These are phyloP conservation scores for Pomatorhinus ruficollis DNA, from an alignment of 2,113 vertebrate genomes.

Conservation along the genomic window DNA sequence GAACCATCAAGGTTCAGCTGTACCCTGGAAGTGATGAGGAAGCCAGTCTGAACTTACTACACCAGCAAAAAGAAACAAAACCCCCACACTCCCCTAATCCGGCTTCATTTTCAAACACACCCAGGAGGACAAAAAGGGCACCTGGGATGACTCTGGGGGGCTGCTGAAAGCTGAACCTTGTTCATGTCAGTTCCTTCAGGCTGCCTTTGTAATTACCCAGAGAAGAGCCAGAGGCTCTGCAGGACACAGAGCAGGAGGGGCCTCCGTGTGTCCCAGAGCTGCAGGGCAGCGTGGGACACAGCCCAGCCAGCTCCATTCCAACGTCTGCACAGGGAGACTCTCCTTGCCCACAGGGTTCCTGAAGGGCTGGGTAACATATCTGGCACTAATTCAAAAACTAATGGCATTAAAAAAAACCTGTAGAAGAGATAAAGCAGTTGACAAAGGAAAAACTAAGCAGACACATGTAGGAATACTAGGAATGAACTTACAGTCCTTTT, in stretches of 20 bases:
- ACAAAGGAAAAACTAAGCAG: constrained; percentile 15
- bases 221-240: background rate
- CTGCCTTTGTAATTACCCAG: background rate
- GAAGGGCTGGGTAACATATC: background rate
- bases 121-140: background rate
- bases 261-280: background rate
- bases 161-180: background rate
- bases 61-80: background rate
- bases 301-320: background rate
- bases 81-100: background rate
- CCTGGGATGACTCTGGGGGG: background rate
- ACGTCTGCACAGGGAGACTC: fast-evolving
- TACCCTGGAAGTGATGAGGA: fast-evolving
- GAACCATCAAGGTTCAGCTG: background rate
- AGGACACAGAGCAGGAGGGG: background rate
- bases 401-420: background rate
- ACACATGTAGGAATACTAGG: background rate
- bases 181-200: background rate
- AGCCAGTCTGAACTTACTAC: background rate
- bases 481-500: constrained; percentile 33
- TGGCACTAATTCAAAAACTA: background rate
- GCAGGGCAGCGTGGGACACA: background rate
- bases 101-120: background rate
- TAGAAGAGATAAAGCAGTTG: background rate
- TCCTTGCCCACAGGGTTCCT: background rate